Evolutionary conservation across 64 coral and sea anemone species (phyloP).

Genomic region (Porites australiensis): DNA sequence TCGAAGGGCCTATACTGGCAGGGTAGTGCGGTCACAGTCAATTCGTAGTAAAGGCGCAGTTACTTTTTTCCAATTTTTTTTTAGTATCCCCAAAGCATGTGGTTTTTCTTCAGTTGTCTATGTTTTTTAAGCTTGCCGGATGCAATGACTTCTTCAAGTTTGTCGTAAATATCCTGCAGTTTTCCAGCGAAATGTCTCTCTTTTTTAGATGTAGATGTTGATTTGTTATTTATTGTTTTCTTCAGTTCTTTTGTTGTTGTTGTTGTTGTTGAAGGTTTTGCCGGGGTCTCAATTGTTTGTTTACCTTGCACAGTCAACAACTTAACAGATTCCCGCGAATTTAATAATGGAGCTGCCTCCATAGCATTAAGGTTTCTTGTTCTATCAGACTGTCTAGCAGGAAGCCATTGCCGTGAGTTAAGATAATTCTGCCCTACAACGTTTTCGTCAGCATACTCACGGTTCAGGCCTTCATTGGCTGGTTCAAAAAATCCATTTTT

Average conservation of each 20-base stretch:
- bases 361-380: neutral
- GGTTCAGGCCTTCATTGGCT: neutral
- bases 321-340: neutral
- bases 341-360: neutral
- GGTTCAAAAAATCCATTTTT: neutral
- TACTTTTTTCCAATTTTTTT: neutral
- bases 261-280: neutral
- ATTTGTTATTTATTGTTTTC: neutral
- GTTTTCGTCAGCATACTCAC: neutral
- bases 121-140: constrained; percentile 13
- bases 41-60: too few relatives aligned
- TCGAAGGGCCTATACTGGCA: too few relatives aligned
- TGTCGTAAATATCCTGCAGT: constrained; percentile 69
- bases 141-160: constrained; percentile 56
- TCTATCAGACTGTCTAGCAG: neutral
- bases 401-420: neutral
- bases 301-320: neutral
- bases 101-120: neutral
- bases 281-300: neutral
- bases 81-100: neutral
- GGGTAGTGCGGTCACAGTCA: too few relatives aligned
- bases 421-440: neutral
- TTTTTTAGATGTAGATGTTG: neutral
- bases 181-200: constrained; percentile 44
- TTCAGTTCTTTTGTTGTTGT: neutral